Evolutionary conservation across 1,140 invertebrate species (phyloP).

Genomic region (Zaprionus taronus): DNA sequence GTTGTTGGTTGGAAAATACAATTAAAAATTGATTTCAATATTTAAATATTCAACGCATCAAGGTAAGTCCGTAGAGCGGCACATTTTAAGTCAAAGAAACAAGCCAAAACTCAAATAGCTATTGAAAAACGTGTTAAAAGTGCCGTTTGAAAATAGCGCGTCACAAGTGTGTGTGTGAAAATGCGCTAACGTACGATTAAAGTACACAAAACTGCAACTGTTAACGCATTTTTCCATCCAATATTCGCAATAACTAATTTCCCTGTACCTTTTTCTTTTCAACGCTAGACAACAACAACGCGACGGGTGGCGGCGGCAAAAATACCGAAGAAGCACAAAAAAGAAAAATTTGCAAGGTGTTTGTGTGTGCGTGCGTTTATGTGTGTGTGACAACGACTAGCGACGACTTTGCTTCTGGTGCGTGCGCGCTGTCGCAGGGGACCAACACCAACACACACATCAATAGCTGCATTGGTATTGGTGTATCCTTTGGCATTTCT

Average conservation of each 20-base stretch:
- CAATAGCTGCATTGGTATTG: constrained; percentile 42
- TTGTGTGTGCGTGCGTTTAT: constrained; percentile 51
- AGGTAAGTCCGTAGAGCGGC: constrained; percentile 62
- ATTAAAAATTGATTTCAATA: constrained; percentile 73
- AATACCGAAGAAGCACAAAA: constrained; percentile 68
- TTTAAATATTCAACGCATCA: constrained; percentile 62
- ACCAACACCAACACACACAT: constrained; percentile 44
- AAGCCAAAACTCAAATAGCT: background rate
- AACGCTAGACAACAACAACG: constrained; percentile 40
- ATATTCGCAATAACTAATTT: constrained; percentile 38
- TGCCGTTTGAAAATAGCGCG: constrained; percentile 63
- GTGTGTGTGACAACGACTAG: constrained; percentile 55
- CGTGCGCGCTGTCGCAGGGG: constrained; percentile 74
- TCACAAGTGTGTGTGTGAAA: constrained; percentile 52
- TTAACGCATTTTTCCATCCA: constrained; percentile 38
- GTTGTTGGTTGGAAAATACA: constrained; percentile 70
- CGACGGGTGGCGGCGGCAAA: constrained; percentile 63
- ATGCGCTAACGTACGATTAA: constrained; percentile 48
- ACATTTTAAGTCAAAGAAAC: constrained; percentile 24
- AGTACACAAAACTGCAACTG: constrained; percentile 33
- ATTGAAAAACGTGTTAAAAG: constrained; percentile 42
- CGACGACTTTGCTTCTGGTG: constrained; percentile 67
- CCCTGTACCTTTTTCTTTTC: constrained; percentile 19
- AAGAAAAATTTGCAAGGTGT: constrained; percentile 77
- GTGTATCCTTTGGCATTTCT: constrained; percentile 69